phyloP scores from a whole-genome alignment of 2,113 vertebrate species.

The Apteryx owenii region DNA sequence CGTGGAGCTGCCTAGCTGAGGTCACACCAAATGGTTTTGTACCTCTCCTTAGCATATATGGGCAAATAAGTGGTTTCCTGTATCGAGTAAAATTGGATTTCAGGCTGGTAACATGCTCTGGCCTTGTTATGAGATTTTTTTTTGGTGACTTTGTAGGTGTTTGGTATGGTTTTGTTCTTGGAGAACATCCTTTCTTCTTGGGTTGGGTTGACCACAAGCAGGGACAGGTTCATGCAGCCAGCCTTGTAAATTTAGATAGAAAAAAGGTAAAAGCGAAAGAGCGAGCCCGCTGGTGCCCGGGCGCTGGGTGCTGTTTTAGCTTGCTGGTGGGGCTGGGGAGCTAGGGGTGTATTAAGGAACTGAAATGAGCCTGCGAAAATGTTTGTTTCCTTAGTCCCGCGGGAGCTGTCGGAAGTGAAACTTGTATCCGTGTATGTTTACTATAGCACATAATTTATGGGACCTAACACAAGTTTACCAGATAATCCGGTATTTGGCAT shows the following conservation, averaged over 20 bases:
- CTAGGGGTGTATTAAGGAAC: background rate
- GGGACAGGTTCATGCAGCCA: too few relatives aligned
- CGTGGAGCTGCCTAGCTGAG: background rate
- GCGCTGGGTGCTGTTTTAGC: background rate
- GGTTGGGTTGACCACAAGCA: background rate
- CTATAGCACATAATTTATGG: background rate
- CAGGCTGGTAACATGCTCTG: background rate
- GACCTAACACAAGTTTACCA: background rate
- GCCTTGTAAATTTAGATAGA: background rate
- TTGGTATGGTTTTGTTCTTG: background rate
- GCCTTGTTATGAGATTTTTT: accelerated
- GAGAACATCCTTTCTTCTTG: background rate
- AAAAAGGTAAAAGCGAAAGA: background rate
- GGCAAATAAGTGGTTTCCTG: background rate
- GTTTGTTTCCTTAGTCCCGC: background rate
- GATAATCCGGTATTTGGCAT: background rate
- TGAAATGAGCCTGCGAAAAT: background rate
- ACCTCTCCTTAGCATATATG: background rate
- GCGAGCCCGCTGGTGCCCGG: background rate
- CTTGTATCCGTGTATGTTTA: background rate
- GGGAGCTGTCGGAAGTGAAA: background rate
- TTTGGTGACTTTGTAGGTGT: background rate
- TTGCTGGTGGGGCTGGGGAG: background rate
- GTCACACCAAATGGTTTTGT: background rate
- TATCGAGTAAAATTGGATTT: accelerated